These are phyloP conservation scores for Hypercompe scribonia DNA, from an alignment of 2,888 invertebrate species.

Conservation along the genomic window DNA sequence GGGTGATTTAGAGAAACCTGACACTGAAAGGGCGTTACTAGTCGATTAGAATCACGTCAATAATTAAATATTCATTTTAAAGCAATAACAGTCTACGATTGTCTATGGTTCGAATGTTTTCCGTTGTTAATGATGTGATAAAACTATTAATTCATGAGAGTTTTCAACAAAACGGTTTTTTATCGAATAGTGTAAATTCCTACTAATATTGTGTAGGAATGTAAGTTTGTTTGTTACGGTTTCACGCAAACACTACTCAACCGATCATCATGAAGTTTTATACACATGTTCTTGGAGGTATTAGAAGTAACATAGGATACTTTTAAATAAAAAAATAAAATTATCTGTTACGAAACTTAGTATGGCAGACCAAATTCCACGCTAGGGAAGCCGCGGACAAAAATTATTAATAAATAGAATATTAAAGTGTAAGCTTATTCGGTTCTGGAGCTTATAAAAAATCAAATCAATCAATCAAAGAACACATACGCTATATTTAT, in stretches of 20 bases:
- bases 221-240: too few relatives aligned
- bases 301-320: too few relatives aligned
- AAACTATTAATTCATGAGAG: not conserved
- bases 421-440: not conserved
- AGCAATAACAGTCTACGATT: constrained; percentile 26
- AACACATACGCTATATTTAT: not conserved
- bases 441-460: not conserved
- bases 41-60: constrained; percentile 33
- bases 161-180: not conserved
- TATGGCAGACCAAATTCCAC: too few relatives aligned
- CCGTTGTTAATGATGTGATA: not conserved
- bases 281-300: too few relatives aligned
- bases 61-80: constrained; percentile 39
- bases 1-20: not conserved
- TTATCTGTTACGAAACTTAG: too few relatives aligned
- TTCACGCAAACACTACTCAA: too few relatives aligned
- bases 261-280: too few relatives aligned
- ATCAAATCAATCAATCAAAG: not conserved
- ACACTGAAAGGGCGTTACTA: constrained; percentile 12
- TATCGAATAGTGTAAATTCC: not conserved
- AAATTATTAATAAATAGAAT: not conserved
- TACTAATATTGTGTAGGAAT: too few relatives aligned
- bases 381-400: too few relatives aligned
- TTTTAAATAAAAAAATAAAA: too few relatives aligned
- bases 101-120: constrained; percentile 11